Conservation (phyloP, 2,113 vertebrate species). For the Tyto alba region DNA sequence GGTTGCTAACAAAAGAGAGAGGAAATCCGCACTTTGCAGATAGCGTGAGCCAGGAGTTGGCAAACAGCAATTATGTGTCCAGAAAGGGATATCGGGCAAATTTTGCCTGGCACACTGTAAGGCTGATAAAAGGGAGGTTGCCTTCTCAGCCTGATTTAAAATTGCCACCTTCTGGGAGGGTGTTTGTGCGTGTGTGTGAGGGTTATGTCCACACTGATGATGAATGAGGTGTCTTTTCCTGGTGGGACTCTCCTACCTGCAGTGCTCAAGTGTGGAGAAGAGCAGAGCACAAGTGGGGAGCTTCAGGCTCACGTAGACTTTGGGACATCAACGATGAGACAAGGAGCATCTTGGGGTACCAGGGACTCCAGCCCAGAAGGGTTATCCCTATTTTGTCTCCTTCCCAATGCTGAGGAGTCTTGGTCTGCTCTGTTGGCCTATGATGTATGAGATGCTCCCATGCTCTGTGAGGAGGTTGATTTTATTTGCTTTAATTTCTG, state of each 20-base stretch:
- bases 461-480: accelerated
- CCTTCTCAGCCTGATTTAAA: neutral
- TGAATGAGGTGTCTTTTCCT: neutral
- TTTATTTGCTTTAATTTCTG: neutral
- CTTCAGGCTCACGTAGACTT: neutral
- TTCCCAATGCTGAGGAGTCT: neutral
- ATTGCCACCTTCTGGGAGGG: neutral
- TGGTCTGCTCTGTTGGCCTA: neutral
- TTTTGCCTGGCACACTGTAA: neutral
- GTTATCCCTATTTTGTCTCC: neutral
- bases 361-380: neutral
- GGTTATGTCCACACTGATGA: accelerated
- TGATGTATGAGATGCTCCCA: accelerated
- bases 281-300: neutral
- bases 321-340: neutral
- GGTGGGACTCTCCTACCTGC: neutral
- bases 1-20: constrained; percentile 32
- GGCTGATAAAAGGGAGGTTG: neutral
- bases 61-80: neutral
- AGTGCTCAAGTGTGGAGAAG: accelerated
- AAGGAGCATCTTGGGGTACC: accelerated
- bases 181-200: neutral
- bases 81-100: neutral
- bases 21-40: neutral
- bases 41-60: neutral